A percentile compares a stretch with the other conserved stretches of the same genome.
Conservation (phyloP, 1,140 invertebrate genomes). For the Uloborus diversus region DNA sequence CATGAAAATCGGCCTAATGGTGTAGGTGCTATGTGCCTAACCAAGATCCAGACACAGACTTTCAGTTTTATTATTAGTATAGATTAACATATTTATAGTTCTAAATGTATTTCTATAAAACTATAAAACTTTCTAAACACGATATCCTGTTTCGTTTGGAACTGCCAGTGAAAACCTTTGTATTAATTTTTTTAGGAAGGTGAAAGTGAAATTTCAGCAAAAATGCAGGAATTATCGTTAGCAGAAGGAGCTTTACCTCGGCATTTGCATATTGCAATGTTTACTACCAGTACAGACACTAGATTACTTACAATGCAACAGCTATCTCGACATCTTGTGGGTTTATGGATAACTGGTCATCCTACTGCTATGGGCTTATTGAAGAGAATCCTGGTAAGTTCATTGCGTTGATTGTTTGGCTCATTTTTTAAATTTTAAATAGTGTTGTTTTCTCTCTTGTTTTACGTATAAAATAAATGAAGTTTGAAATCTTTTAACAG, state of each 20-base stretch:
- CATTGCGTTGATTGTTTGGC: background rate
- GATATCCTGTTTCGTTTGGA: too few species aligned
- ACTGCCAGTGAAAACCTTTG: too few species aligned
- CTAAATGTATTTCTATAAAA: too few species aligned
- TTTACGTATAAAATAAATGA: too few species aligned
- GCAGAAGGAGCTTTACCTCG: conserved; percentile 96
- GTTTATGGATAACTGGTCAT: conserved; percentile 97
- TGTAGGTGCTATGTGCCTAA: too few species aligned
- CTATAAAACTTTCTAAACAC: too few species aligned
- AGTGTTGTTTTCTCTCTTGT: background rate
- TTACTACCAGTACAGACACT: conserved; percentile 78
- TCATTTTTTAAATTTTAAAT: background rate
- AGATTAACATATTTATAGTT: too few species aligned
- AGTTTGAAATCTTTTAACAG: conserved; percentile 62
- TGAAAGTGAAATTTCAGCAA: conserved; percentile 83
- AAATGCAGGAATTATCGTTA: conserved; percentile 95
- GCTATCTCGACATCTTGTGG: conserved; percentile 93
- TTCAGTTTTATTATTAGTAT: too few species aligned
- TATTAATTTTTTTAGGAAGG: conserved; percentile 77
- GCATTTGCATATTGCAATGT: conserved; percentile 92
- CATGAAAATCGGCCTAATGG: too few species aligned
- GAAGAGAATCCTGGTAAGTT: conserved; percentile 84
- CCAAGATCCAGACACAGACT: too few species aligned
- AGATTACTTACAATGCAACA: conserved; percentile 83
- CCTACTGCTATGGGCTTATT: conserved; percentile 89